Base-by-base conservation (phyloP, 2,888 invertebrate species). In the Scaptomyza parva region DNA sequence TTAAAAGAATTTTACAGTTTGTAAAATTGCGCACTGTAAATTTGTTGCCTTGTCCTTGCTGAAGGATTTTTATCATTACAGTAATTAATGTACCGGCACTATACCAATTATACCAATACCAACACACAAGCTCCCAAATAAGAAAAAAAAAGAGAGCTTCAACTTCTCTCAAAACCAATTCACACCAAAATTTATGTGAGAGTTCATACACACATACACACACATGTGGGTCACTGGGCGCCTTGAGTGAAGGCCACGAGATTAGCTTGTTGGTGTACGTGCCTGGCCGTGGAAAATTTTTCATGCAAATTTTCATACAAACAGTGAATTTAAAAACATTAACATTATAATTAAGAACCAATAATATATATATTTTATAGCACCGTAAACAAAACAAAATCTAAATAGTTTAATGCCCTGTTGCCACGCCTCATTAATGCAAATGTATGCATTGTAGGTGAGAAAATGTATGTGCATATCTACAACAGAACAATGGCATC, bases 41-140 rank as follows among this genome's bases (percentile, higher is more conserved):
- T 50, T 45, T 22, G 30, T 26, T 28, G 40, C 37, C 24, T 77
- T 77, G 86, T 77, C 86, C 84, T 86, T 78, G 77, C 24, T 41
- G 55, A 76, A 78, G 73, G 77, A 70, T 77, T 64, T 52, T 43
- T 51, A 43, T 41, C 17, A 60, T 39, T 48, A 67, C 62, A 24
- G 12, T 40, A 54, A 62, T 60, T 50, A 53, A 68, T 62, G 52
- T 59, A 65, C 77, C 82, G 81, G 77, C 53, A 54, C 45, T 26
- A 51, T 47, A 65, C 48, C 8, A 30, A 53, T 30, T 41, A 41
- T 43, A 66, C 28, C 22, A 39, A 52, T 50, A 65, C 48, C 8
- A 30, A 53, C 39, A 39, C 39, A 44, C 2, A 20, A 20, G 40
- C 12, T 18, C 7, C n/a, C 7, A 4, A 11, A 24, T 26, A 18